phyloP scores from a whole-genome alignment of 2,113 vertebrate species.

The Falcunculus frontatus region DNA sequence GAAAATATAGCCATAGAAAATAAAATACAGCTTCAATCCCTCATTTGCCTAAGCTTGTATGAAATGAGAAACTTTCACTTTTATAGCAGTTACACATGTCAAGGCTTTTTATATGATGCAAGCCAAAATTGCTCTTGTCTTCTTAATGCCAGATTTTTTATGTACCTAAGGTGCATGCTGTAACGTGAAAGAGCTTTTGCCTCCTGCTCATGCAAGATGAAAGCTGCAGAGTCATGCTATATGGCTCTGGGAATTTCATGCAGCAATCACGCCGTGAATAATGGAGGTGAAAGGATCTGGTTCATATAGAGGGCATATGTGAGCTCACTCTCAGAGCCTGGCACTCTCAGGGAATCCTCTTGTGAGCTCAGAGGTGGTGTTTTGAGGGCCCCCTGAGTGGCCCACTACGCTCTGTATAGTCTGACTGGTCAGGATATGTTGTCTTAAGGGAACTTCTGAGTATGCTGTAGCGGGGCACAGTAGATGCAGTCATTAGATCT shows the following conservation, averaged over 20 bases:
- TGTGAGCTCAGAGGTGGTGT: background rate
- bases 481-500: background rate
- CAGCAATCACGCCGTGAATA: background rate
- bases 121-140: background rate
- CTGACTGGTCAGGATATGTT: background rate
- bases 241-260: background rate
- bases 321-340: background rate
- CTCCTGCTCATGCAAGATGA: background rate
- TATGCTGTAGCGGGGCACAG: background rate
- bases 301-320: background rate
- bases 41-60: slow-evolving; percentile 61
- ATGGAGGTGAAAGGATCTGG: background rate
- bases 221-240: background rate
- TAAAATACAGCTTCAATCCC: slow-evolving; percentile 46
- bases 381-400: background rate
- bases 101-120: background rate
- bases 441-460: background rate
- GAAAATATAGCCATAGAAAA: slow-evolving; percentile 56
- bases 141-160: background rate
- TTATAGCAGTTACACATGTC: background rate
- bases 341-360: background rate
- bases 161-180: background rate
- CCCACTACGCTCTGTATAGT: background rate
- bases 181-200: background rate
- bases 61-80: slow-evolving; percentile 58